phyloP scores from a whole-genome alignment of 2,888 invertebrate species.

The Tanytarsus gracilentus region DNA sequence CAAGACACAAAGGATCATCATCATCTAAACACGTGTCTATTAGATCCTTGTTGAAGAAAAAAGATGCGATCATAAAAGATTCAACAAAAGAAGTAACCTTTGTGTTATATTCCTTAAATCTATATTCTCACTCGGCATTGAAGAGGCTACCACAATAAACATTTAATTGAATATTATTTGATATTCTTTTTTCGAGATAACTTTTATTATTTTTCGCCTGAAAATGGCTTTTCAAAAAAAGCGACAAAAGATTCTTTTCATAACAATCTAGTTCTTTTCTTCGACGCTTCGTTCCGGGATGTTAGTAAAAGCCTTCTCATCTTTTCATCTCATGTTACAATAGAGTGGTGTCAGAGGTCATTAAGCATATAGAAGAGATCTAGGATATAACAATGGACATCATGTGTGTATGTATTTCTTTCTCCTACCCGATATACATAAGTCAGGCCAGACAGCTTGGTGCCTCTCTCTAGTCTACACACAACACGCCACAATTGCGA shows the following conservation, averaged over 20 bases:
- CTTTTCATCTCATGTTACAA: background rate
- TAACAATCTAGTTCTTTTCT: background rate
- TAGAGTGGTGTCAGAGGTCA: conserved; percentile 25
- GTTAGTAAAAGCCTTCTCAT: too few species aligned
- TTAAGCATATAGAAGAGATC: conserved; percentile 18
- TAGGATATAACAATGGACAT: background rate
- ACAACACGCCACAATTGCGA: conserved; percentile 20
- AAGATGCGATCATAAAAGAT: too few species aligned
- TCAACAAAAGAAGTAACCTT: background rate
- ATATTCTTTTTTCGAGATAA: background rate
- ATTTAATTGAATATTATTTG: background rate
- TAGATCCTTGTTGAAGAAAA: too few species aligned
- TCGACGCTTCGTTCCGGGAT: background rate
- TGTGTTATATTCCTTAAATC: background rate
- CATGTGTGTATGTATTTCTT: background rate
- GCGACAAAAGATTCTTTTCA: conserved; percentile 16
- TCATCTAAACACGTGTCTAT: background rate
- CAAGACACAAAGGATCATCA: background rate
- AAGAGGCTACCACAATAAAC: background rate
- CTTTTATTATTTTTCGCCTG: too few species aligned
- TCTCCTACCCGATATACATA: background rate
- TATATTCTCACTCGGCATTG: background rate
- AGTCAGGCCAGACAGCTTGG: conserved; percentile 26
- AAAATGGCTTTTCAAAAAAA: background rate
- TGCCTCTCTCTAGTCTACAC: too few species aligned